A percentile compares a stretch with the other conserved stretches of the same genome.
Evolutionary conservation across 2,113 vertebrate genomes (phyloP).

Genomic region (Plotosus lineatus): DNA sequence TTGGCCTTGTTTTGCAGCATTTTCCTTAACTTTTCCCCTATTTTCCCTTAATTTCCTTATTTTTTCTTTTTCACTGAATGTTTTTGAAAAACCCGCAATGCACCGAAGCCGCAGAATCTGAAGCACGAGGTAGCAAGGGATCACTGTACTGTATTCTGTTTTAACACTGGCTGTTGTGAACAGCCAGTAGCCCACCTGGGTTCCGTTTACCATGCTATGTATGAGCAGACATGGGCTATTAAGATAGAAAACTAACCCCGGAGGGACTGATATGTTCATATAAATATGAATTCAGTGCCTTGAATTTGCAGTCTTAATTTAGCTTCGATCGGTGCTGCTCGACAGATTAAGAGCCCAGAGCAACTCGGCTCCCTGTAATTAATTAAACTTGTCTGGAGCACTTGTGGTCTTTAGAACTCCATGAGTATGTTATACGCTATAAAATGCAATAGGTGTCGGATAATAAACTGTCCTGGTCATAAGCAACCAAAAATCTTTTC

Average conservation of each 20-base stretch:
- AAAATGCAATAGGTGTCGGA: no score
- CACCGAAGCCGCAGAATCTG: no score
- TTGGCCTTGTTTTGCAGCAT: no score
- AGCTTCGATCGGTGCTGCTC: slow-evolving; percentile 61
- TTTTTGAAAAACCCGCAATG: no score
- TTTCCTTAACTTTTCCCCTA: no score
- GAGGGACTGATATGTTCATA: slow-evolving; percentile 1
- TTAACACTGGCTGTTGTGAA: background rate
- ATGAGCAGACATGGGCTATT: slow-evolving; percentile 16
- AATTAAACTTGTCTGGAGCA: slow-evolving; percentile 48
- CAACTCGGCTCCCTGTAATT: slow-evolving; percentile 49
- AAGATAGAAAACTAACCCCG: slow-evolving; percentile 29
- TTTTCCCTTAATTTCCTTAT: no score
- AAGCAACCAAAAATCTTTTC: background rate
- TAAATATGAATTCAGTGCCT: slow-evolving; percentile 32
- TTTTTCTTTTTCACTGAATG: no score
- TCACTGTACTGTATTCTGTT: no score
- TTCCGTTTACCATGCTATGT: slow-evolving; percentile 46
- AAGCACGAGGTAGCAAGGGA: no score
- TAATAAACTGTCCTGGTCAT: background rate
- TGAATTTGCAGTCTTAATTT: slow-evolving; percentile 58
- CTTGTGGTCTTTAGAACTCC: slow-evolving; percentile 5
- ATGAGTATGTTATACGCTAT: background rate
- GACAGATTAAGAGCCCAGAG: slow-evolving; percentile 57
- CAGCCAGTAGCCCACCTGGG: background rate